Conservation (phyloP, 1,140 invertebrate genomes). For the Papilio xuthus region DNA sequence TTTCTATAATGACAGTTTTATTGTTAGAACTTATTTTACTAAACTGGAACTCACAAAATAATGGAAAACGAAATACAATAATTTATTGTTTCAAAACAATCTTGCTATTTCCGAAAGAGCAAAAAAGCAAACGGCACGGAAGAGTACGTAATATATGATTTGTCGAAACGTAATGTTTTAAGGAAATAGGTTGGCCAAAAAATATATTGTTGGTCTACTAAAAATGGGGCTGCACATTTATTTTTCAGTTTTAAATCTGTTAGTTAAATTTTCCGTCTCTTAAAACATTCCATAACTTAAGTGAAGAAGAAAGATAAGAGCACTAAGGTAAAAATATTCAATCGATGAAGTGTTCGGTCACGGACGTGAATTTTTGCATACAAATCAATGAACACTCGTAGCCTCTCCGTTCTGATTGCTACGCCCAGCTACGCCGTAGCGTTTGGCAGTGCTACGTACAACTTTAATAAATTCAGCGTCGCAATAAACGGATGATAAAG, state of each 20-base stretch:
- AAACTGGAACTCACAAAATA: neutral
- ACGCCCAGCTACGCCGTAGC: conserved; percentile 22
- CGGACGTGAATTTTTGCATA: conserved; percentile 37
- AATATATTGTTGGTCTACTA: neutral
- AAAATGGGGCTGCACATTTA: neutral
- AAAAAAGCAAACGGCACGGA: neutral
- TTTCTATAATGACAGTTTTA: neutral
- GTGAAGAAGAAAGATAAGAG: neutral
- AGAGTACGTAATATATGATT: neutral
- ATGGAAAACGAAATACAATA: neutral
- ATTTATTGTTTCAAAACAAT: neutral
- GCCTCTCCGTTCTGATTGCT: conserved; percentile 17
- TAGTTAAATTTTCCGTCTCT: neutral
- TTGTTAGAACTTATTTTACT: neutral
- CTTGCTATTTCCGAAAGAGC: neutral
- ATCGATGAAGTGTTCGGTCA: conserved; percentile 33
- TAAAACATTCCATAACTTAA: neutral
- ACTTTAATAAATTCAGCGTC: conserved; percentile 22
- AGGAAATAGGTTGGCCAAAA: neutral
- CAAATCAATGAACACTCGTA: conserved; percentile 29
- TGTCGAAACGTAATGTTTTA: neutral
- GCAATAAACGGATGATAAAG: conserved; percentile 27
- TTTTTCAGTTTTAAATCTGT: neutral
- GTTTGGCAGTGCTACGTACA: neutral
- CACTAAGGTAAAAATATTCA: conserved; percentile 31